phyloP scores from a whole-genome alignment of 2,888 invertebrate species.

The Erpobdella octoculata region DNA sequence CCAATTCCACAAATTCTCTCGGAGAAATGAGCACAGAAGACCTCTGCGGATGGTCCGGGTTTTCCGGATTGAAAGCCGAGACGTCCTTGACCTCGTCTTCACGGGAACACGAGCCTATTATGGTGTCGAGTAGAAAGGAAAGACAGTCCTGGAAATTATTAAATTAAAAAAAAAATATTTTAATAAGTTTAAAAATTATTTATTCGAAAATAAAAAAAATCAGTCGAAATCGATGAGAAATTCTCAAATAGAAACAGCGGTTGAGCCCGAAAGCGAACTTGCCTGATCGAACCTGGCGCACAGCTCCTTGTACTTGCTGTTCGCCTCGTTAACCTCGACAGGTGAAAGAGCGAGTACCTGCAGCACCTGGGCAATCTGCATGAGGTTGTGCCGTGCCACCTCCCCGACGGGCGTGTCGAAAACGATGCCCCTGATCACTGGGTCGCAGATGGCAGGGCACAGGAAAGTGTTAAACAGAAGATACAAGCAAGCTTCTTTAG shows the following conservation, averaged over 20 bases:
- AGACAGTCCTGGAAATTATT: conserved; percentile 64
- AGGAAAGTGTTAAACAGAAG: conserved; percentile 85
- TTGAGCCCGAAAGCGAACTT: too few species aligned
- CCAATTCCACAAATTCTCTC: background rate
- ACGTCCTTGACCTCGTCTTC: conserved; percentile 24
- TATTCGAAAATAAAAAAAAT: too few species aligned
- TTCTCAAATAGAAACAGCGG: too few species aligned
- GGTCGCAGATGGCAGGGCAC: conserved; percentile 90
- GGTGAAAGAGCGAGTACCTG: conserved; percentile 80
- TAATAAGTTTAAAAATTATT: too few species aligned
- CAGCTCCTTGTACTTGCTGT: conserved; percentile 71
- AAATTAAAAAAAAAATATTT: too few species aligned
- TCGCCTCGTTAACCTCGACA: conserved; percentile 55
- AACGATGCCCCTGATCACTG: conserved; percentile 81
- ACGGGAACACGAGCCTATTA: conserved; percentile 53
- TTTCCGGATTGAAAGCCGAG: background rate
- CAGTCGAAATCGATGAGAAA: too few species aligned
- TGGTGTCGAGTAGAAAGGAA: conserved; percentile 68
- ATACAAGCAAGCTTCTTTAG: conserved; percentile 72
- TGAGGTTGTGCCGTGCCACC: conserved; percentile 72
- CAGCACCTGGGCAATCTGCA: conserved; percentile 55
- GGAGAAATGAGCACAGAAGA: background rate
- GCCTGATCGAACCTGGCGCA: conserved; percentile 71
- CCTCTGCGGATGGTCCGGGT: conserved; percentile 1
- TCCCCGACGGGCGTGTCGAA: conserved; percentile 84